Base-by-base conservation (phyloP, 2,113 vertebrate species). In the Colinus virginianus region DNA sequence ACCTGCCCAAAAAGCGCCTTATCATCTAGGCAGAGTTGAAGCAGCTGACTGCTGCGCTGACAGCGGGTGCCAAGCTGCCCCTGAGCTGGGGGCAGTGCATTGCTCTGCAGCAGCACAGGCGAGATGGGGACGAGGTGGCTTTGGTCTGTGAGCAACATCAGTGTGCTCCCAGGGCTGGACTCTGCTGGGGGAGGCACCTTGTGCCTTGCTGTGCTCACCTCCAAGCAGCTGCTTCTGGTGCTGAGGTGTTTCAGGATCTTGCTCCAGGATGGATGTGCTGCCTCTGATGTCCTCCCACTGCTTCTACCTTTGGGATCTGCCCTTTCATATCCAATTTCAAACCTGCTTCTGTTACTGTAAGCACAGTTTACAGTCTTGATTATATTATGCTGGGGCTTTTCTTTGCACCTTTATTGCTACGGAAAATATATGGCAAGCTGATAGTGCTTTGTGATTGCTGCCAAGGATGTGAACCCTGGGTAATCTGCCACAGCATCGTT, bases 1-100 rank as follows among this genome's bases (percentile, higher is more conserved):
- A 22, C 71, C 9, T 5, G 0, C 46, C 45, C 58, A 1, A 43
- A 2, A 2, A 16, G 48, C 18, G 0, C 1, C 0, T 26, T 6
- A 6, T 5, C 3, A 0, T 0, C 0, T 61, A 1, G 67, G 32
- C 75, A 56, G 36, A 18, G 2, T 7, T 2, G 15, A 10, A 22
- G 66, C 75, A 30, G 62, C 15, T 7, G 45, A 36, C 56, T 40
- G 19, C 9, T 26, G 51, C 26, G 53, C 67, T 58, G 21, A 48
- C 40, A 7, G 9, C 3, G 32, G 63, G 21, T 3, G 40, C 62
- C 23, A 63, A 7, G 25, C 59, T 42, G 9, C 40, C 69, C 20
- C 21, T n/a, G 48, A 21, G 34, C 58, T 34, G 9, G 0, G 17
- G 1, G 6, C 0, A 7, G 11, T 19, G 30, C 55, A 32, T 18